Conservation (phyloP, 2,797 vertebrate species). For the Eospalax fontanierii region DNA sequence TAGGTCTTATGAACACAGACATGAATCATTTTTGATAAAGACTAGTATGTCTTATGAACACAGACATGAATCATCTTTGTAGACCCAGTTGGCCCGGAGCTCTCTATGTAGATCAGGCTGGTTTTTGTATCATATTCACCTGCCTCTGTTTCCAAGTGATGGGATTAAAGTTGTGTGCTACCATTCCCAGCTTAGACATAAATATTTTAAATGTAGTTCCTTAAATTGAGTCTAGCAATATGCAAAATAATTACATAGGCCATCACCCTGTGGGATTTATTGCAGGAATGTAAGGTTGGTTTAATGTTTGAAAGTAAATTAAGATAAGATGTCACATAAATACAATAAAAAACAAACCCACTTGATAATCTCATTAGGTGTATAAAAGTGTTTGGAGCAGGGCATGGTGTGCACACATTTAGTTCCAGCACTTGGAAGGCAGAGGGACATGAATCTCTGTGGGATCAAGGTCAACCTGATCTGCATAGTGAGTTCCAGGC, state of each 20-base stretch:
- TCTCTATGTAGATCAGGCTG: no score
- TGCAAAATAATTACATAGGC: not conserved
- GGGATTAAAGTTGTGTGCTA: no score
- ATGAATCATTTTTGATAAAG: no score
- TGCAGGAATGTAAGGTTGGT: conserved; percentile 41
- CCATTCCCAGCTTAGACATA: not conserved
- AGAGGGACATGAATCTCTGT: no score
- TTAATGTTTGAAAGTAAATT: conserved; percentile 56
- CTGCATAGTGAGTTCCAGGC: no score
- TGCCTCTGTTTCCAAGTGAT: no score
- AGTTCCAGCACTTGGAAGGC: no score
- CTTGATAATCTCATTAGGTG: conserved; percentile 31
- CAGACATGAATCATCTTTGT: no score
- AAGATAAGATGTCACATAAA: not conserved
- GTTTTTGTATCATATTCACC: no score
- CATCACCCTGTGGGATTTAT: not conserved
- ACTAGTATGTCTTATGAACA: not conserved
- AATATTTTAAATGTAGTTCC: conserved; percentile 23
- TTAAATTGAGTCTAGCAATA: conserved; percentile 54
- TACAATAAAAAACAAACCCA: conserved; percentile 8
- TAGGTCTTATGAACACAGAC: conserved; percentile 5
- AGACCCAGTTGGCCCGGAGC: no score
- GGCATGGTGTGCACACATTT: no score
- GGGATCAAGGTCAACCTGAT: no score
- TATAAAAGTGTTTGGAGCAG: not conserved